Conservation (phyloP, 2,113 vertebrate genomes). For the Pipa parva region DNA sequence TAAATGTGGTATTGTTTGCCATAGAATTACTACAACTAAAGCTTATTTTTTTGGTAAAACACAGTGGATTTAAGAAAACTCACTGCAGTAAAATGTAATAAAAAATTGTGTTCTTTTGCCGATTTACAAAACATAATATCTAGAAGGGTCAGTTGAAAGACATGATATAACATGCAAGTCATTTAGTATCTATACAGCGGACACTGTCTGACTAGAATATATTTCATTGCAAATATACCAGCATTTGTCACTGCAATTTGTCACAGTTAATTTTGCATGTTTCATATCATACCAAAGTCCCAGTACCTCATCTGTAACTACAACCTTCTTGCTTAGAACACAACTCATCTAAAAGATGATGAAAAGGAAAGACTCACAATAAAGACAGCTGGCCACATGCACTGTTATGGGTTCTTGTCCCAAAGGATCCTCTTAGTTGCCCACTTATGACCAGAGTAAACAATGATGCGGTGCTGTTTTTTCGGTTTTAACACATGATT, state of each 20-base stretch:
- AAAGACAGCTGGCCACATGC: conserved; percentile 13
- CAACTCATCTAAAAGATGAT: conserved; percentile 30
- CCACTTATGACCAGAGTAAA: conserved; percentile 38
- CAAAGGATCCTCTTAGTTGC: conserved; percentile 20
- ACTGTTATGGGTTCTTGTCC: conserved; percentile 23
- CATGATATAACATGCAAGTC: background rate
- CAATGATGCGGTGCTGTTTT: conserved; percentile 21
- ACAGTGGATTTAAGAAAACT: no score
- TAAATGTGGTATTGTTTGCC: no score
- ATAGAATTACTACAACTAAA: no score
- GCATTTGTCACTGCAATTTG: conserved; percentile 32
- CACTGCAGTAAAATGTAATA: no score
- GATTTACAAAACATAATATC: background rate
- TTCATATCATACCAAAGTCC: conserved; percentile 25
- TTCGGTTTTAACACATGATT: conserved; percentile 21
- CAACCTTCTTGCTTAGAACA: conserved; percentile 12
- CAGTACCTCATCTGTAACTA: conserved; percentile 11
- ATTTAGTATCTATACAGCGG: background rate
- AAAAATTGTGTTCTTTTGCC: no score
- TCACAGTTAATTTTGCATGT: conserved; percentile 33
- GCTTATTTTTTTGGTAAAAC: no score
- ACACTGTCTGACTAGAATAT: conserved; percentile 7
- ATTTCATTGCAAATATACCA: conserved; percentile 4
- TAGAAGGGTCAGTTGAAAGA: background rate
- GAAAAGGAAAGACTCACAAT: conserved; percentile 21